Conservation (phyloP, 2,888 invertebrate genomes). For the Pseudanteris insignis region DNA sequence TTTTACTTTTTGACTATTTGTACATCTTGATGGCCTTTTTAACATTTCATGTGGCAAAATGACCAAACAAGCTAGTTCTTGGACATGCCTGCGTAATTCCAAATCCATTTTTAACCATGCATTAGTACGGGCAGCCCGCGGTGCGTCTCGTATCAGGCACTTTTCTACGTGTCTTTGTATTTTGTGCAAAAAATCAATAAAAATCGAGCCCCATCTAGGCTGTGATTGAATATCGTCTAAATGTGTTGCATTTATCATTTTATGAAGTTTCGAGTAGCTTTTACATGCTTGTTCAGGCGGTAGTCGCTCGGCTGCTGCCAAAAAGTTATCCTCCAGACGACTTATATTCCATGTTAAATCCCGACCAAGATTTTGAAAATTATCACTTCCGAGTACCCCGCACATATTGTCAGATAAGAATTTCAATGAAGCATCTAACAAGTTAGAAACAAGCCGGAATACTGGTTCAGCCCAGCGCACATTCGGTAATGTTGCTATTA, state of each 20-base stretch:
- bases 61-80: constrained; percentile 71
- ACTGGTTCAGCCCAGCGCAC: constrained; percentile 87
- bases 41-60: constrained; percentile 65
- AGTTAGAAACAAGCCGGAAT: constrained; percentile 79
- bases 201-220: constrained; percentile 69
- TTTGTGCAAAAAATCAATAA: constrained; percentile 71
- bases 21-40: constrained; percentile 60
- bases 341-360: constrained; percentile 80
- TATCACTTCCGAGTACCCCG: constrained; percentile 75
- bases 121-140: constrained; percentile 72
- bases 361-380: constrained; percentile 74
- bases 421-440: constrained; percentile 82
- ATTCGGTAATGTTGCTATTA: constrained; percentile 79
- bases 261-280: constrained; percentile 72
- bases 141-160: constrained; percentile 76
- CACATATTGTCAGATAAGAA: constrained; percentile 83
- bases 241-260: constrained; percentile 56
- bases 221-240: constrained; percentile 64
- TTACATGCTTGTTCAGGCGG: constrained; percentile 85
- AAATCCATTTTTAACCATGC: constrained; percentile 75
- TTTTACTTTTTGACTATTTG: constrained; percentile 61
- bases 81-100: constrained; percentile 72
- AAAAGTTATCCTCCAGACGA: constrained; percentile 81
- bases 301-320: constrained; percentile 80
- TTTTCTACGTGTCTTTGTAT: constrained; percentile 76